A percentile compares a stretch with the other conserved stretches of the same genome.
These are phyloP conservation scores for Vesta saturnalis DNA, from an alignment of 2,888 invertebrate genomes.

Conservation along the genomic window DNA sequence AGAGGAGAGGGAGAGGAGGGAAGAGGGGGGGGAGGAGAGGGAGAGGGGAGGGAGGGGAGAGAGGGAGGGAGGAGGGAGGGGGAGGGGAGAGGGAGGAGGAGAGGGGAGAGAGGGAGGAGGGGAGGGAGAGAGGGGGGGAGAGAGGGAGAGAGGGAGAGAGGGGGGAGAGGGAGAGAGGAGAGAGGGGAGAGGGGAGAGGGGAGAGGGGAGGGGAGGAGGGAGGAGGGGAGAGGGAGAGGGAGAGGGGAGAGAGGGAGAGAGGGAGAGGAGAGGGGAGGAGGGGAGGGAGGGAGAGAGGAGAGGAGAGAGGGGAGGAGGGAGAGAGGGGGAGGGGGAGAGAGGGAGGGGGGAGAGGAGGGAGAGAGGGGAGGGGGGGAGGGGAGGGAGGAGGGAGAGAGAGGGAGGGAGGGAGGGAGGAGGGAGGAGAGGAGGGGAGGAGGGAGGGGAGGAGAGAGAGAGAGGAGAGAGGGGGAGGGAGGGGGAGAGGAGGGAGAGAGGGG, in stretches of 20 bases:
- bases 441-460: too few species aligned
- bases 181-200: neutral
- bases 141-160: neutral
- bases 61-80: neutral
- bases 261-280: neutral
- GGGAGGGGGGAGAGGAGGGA: too few species aligned
- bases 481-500: too few species aligned
- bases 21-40: neutral
- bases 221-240: neutral
- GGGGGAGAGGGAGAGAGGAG: neutral
- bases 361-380: too few species aligned
- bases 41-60: neutral
- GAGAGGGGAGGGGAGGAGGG: neutral
- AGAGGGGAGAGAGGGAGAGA: neutral
- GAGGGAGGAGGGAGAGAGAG: too few species aligned
- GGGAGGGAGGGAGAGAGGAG: neutral
- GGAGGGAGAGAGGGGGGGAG: neutral
- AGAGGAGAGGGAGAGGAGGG: neutral
- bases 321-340: too few species aligned
- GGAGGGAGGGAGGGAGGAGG: too few species aligned
- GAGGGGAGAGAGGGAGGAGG: neutral
- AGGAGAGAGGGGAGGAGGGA: neutral
- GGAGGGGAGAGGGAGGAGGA: neutral
- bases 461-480: too few species aligned
- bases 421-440: too few species aligned